Base-by-base conservation (phyloP, 2,113 vertebrate genomes). In the Suncus etruscus region DNA sequence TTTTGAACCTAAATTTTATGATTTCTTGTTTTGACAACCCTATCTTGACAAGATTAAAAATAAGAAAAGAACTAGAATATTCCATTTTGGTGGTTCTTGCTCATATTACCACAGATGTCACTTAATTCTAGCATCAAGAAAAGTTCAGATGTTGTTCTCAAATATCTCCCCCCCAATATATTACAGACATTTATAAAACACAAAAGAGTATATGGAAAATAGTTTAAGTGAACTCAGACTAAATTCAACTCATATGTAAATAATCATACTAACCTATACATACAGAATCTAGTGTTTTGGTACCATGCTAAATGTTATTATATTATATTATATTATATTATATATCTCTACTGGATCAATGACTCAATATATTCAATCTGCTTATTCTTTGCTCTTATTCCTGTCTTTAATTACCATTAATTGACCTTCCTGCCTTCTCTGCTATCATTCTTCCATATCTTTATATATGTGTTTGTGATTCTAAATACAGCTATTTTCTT, bases 11-110 rank as follows among this genome's bases (percentile, higher is more conserved):
- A 31, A 39, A 73, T 74, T 91, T 86, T 73, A 18, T 39, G 32
- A 79, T 79, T 39, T 12, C 16, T 18, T 74, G 20, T 45, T 90
- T 45, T 82, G 63, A 65, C 16, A 75, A 86, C 25, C 10, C 10
- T 58, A 32, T 47, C 22, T 77, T 72, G 79, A 54, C 24, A 83
- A 73, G 24, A 83, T 90, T 9, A 83, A 87, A 87, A 83, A n/a
- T 47, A 20, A 87, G 31, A 74, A 80, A 75, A 58, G n/a, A 75
- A 27, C 31, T 22, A 16, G 14, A 47, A 12, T 74, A 32, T 6
- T 45, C 68, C n/a, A 25, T 61, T 31, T 51, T 22, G 5, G 45
- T 86, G 31, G 22, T 81, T 85, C 31, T 76, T 70, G 16, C 31
- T 86, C 51, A 11, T 65, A 63, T 77, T 82, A 81, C 6, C 75